Conservation (phyloP, 2,113 vertebrate species). For the Rutilus rutilus region DNA sequence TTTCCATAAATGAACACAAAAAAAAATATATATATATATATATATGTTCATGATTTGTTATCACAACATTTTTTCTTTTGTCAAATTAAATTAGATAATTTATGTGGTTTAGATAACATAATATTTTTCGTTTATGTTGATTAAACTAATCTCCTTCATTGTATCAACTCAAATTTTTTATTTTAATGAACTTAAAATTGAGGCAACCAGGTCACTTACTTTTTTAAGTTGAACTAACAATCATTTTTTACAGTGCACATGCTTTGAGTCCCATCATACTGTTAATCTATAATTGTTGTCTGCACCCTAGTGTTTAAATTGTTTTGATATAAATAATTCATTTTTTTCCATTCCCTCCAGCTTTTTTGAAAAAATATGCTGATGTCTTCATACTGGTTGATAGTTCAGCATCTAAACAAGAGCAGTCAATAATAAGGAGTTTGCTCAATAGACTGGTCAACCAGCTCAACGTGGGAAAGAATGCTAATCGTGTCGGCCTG, state of each 20-base stretch:
- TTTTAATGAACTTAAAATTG: too few species aligned
- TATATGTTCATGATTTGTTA: too few species aligned
- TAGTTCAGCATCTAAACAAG: slow-evolving; percentile 52
- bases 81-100: too few species aligned
- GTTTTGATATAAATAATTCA: background rate
- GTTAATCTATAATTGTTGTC: background rate
- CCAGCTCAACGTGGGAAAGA: slow-evolving; percentile 71
- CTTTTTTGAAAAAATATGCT: slow-evolving; percentile 72
- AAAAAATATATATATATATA: too few species aligned
- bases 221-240: too few species aligned
- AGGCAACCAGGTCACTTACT: too few species aligned
- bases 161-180: too few species aligned
- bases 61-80: too few species aligned
- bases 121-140: too few species aligned
- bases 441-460: slow-evolving; percentile 65
- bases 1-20: background rate
- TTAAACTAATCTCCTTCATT: too few species aligned
- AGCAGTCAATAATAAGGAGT: slow-evolving; percentile 64
- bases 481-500: slow-evolving; percentile 76
- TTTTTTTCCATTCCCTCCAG: slow-evolving; percentile 58
- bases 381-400: slow-evolving; percentile 85
- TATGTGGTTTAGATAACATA: too few species aligned
- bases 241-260: too few species aligned
- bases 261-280: background rate
- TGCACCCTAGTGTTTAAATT: background rate